Evolutionary conservation across 2,113 vertebrate species (phyloP).

Genomic region (Emydura subglobosa): DNA sequence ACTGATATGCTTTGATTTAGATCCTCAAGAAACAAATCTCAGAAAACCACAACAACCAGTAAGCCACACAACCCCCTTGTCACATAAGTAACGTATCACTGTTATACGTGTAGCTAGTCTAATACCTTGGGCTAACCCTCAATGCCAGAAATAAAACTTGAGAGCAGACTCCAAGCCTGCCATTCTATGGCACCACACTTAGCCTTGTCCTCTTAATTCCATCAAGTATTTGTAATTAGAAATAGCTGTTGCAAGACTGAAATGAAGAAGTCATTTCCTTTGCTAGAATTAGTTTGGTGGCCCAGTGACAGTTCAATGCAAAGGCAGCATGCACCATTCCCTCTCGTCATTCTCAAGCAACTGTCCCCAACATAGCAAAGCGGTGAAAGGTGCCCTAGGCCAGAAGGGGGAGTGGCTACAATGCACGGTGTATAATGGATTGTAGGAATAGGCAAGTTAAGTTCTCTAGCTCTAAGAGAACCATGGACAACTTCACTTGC

Average conservation of each 20-base stretch:
- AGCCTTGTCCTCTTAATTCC: too few relatives aligned
- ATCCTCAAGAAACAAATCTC: not conserved
- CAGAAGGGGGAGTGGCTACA: not conserved
- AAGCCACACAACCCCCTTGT: not conserved
- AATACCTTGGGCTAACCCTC: not conserved
- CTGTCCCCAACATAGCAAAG: not conserved
- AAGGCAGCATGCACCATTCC: not conserved
- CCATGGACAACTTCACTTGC: not conserved
- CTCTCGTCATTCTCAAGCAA: not conserved
- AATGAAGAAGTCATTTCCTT: not conserved
- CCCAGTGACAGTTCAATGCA: not conserved
- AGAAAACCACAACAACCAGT: not conserved
- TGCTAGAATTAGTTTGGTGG: not conserved
- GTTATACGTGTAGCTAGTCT: not conserved
- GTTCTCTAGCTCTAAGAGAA: not conserved
- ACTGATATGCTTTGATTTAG: not conserved
- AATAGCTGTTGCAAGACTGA: not conserved
- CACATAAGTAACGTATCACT: not conserved
- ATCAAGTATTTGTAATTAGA: not conserved
- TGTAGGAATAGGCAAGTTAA: not conserved
- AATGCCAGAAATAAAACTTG: not conserved
- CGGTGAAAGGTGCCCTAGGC: not conserved
- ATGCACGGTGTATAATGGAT: not conserved
- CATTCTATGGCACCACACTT: too few relatives aligned
- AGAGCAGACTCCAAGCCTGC: not conserved